phyloP scores from a whole-genome alignment of 2,888 invertebrate genomes.

The Epistrophe grossulariae region DNA sequence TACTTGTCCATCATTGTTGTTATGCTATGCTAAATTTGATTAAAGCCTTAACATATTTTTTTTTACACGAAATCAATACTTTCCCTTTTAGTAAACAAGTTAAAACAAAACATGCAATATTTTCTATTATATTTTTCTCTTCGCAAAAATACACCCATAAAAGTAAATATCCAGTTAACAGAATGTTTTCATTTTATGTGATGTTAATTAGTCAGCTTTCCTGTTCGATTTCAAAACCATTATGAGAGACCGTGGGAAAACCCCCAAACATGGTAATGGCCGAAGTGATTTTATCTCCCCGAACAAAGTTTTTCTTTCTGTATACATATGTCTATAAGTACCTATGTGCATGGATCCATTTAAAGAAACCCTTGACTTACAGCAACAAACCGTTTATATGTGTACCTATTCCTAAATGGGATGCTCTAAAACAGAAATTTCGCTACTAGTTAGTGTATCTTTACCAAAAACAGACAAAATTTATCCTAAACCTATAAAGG shows the following conservation, averaged over 20 bases:
- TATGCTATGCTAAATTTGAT: too few relatives aligned
- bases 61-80: too few relatives aligned
- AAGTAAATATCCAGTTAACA: not conserved
- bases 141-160: not conserved
- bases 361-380: slow-evolving; percentile 54
- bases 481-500: slow-evolving; percentile 18
- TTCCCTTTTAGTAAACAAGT: too few relatives aligned
- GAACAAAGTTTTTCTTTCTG: not conserved
- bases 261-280: slow-evolving; percentile 49
- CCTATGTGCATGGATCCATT: slow-evolving; percentile 27
- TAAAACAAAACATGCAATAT: too few relatives aligned
- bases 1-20: too few relatives aligned
- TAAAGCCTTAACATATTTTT: too few relatives aligned
- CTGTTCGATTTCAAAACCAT: not conserved
- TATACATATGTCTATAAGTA: too few relatives aligned
- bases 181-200: not conserved
- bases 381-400: slow-evolving; percentile 32
- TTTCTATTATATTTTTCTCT: not conserved
- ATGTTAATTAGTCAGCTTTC: slow-evolving; percentile 22
- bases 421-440: slow-evolving; percentile 62
- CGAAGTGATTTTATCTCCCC: slow-evolving; percentile 58
- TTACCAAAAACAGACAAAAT: slow-evolving; percentile 54
- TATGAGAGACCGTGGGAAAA: slow-evolving; percentile 48
- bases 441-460: slow-evolving; percentile 34
- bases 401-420: slow-evolving; percentile 38